Percentiles rank a stretch among this genome's conserved stretches.
Evolutionary conservation across 1,140 invertebrate genomes (phyloP).

Genomic region (Xylocopa sonorina): DNA sequence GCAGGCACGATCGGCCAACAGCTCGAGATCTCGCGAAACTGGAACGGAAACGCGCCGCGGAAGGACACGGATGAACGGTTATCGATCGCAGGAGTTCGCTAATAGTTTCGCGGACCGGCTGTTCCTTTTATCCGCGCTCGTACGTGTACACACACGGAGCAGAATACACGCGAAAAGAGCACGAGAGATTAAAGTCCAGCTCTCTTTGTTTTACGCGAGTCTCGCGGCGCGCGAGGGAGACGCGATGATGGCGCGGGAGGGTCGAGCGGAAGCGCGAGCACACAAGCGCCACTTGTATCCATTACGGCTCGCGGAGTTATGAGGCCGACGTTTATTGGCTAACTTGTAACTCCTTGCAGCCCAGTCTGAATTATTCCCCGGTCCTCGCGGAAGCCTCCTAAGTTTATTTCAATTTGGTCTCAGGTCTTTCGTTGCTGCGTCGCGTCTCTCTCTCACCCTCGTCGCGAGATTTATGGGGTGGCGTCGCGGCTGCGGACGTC

Average conservation of each 20-base stretch:
- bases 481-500: constrained; percentile 9
- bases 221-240: no score
- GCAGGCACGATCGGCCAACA: neutral
- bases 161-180: no score
- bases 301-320: constrained; percentile 66
- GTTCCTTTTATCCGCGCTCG: neutral
- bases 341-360: constrained; percentile 71
- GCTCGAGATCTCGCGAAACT: neutral
- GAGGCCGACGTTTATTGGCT: constrained; percentile 72
- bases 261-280: constrained; percentile 12
- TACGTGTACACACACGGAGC: no score
- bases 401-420: constrained; percentile 74
- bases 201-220: neutral
- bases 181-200: neutral
- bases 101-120: neutral
- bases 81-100: neutral
- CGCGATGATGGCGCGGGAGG: neutral
- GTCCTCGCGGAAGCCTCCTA: constrained; percentile 66
- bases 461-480: no score
- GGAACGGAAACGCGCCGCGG: constrained; percentile 3
- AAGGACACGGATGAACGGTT: neutral
- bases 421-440: neutral
- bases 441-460: neutral
- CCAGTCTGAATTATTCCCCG: constrained; percentile 69
- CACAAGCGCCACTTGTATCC: constrained; percentile 61